These are phyloP conservation scores for Gopherus evgoodei DNA, from an alignment of 2,113 vertebrate genomes.

Conservation along the genomic window DNA sequence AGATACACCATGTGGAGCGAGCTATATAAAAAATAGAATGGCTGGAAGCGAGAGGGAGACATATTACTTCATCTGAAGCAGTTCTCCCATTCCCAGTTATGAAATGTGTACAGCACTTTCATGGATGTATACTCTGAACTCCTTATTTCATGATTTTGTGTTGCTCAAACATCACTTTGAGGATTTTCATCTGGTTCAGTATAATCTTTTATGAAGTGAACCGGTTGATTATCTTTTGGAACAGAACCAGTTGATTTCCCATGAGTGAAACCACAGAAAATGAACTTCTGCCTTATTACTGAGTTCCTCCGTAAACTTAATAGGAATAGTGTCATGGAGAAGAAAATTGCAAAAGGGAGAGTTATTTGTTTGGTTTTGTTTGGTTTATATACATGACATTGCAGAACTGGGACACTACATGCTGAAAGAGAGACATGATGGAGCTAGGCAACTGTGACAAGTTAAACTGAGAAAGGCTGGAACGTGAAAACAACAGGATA, in stretches of 20 bases:
- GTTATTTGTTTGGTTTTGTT: neutral
- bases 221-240: neutral
- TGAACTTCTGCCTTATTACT: neutral
- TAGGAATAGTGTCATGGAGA: neutral
- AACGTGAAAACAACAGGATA: neutral
- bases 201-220: neutral
- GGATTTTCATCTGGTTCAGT: neutral
- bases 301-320: neutral
- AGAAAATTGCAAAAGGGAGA: neutral
- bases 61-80: neutral
- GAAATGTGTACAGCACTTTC: neutral
- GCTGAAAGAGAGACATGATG: neutral
- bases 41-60: neutral
- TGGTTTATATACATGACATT: neutral
- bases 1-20: neutral
- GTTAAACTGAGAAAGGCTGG: neutral
- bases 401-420: neutral
- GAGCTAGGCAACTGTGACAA: neutral
- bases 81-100: neutral
- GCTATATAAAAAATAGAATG: neutral
- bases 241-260: neutral
- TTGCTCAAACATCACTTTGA: neutral
- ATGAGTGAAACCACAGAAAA: neutral
- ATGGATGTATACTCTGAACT: neutral
- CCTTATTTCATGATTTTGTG: neutral